These are phyloP conservation scores for Pomacea maculata DNA, from an alignment of 1,140 invertebrate species.

Conservation along the genomic window DNA sequence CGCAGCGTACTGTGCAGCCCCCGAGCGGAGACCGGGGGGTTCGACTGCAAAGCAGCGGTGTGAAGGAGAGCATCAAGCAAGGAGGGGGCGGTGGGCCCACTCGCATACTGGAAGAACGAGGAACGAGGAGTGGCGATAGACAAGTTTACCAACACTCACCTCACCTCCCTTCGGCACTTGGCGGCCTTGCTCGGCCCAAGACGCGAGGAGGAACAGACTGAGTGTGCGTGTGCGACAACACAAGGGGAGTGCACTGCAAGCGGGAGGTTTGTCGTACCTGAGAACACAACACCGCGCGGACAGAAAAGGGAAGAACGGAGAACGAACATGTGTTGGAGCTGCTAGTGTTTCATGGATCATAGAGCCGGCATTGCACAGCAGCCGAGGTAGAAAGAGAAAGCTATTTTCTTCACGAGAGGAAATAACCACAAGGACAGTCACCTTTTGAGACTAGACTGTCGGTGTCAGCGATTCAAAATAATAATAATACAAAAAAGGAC, in stretches of 20 bases:
- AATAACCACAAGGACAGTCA: neutral
- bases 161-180: neutral
- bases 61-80: neutral
- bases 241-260: too few relatives aligned
- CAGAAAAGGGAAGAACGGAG: neutral
- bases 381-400: neutral
- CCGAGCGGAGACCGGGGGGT: too few relatives aligned
- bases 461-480: too few relatives aligned
- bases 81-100: neutral
- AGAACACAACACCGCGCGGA: neutral
- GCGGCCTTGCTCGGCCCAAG: too few relatives aligned
- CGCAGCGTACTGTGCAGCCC: too few relatives aligned
- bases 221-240: too few relatives aligned
- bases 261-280: too few relatives aligned
- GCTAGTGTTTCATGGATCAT: too few relatives aligned
- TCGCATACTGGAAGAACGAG: constrained; percentile 3
- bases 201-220: too few relatives aligned
- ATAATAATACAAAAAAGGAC: too few relatives aligned
- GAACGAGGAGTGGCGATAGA: neutral
- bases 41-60: neutral
- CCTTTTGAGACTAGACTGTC: neutral
- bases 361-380: neutral
- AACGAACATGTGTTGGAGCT: too few relatives aligned
- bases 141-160: constrained; percentile 12
- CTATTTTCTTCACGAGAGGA: neutral